Conservation (phyloP, 2,797 vertebrate species). For the Argya squamiceps region DNA sequence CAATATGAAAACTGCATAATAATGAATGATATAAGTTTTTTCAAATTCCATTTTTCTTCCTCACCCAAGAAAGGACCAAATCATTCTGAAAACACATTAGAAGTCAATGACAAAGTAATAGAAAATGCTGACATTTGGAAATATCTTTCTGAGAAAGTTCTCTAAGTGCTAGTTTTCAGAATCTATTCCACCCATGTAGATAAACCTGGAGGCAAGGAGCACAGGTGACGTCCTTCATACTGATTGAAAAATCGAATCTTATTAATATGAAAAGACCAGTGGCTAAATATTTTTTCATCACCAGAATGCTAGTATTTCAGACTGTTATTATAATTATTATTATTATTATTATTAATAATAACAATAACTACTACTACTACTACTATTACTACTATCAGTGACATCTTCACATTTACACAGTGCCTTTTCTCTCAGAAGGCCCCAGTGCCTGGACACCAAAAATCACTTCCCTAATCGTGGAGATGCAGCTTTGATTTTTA, state of each 20-base stretch:
- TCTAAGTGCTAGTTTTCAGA: constrained; percentile 52
- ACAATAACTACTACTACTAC: background rate
- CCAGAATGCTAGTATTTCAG: background rate
- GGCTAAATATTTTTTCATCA: background rate
- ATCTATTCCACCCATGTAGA: constrained; percentile 34
- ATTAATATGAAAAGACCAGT: constrained; percentile 36
- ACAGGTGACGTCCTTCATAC: constrained; percentile 42
- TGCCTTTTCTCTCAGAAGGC: background rate
- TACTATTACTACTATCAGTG: background rate
- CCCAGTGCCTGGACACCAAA: background rate
- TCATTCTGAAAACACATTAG: constrained; percentile 71
- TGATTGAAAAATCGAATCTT: constrained; percentile 40
- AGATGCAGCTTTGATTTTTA: constrained; percentile 21
- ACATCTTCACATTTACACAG: background rate
- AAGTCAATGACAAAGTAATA: constrained; percentile 79
- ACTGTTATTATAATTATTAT: background rate
- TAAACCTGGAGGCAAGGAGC: constrained; percentile 27
- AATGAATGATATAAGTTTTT: constrained; percentile 68
- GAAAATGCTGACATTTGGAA: constrained; percentile 74
- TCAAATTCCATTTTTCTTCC: constrained; percentile 74
- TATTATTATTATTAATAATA: background rate
- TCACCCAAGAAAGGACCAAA: constrained; percentile 67
- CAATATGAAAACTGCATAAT: constrained; percentile 75
- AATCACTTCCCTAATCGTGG: constrained; percentile 14
- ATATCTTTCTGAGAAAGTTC: constrained; percentile 66